Conservation (phyloP, 2,797 vertebrate genomes). For the Amazona finschi region DNA sequence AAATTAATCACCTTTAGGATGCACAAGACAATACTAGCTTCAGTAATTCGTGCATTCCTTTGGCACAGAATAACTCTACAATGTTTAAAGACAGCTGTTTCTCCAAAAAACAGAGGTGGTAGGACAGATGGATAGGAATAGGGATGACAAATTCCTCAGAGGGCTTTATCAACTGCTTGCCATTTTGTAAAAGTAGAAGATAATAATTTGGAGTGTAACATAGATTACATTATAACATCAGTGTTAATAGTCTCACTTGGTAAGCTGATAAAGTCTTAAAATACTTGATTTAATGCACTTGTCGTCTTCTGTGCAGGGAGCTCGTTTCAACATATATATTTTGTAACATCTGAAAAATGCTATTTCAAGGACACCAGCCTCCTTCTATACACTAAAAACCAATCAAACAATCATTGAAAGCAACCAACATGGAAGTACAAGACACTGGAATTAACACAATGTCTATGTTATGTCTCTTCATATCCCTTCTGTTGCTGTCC, state of each 20-base stretch:
- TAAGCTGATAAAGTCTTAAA: neutral
- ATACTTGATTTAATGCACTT: neutral
- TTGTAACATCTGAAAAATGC: neutral
- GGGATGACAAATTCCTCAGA: constrained; percentile 5
- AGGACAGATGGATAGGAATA: constrained; percentile 42
- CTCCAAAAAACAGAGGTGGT: constrained; percentile 2
- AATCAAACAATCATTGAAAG: neutral
- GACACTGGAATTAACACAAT: neutral
- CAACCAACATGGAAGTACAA: neutral
- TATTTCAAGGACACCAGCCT: neutral
- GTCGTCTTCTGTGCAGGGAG: neutral
- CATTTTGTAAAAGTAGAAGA: neutral
- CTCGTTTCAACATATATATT: neutral
- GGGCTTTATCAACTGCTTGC: neutral
- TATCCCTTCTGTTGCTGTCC: neutral
- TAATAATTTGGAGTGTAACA: constrained; percentile 1
- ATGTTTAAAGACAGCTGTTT: constrained; percentile 43
- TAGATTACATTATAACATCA: neutral
- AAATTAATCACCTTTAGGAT: constrained; percentile 47
- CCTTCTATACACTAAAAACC: neutral
- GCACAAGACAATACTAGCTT: neutral
- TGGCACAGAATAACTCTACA: constrained; percentile 13
- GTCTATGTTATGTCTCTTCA: neutral
- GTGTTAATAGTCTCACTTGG: neutral
- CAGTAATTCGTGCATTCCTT: neutral